Evolutionary conservation across 2,113 vertebrate genomes (phyloP), one percentile per base, ranked within the genome.

Genomic region (Saccopteryx bilineata): DNA sequence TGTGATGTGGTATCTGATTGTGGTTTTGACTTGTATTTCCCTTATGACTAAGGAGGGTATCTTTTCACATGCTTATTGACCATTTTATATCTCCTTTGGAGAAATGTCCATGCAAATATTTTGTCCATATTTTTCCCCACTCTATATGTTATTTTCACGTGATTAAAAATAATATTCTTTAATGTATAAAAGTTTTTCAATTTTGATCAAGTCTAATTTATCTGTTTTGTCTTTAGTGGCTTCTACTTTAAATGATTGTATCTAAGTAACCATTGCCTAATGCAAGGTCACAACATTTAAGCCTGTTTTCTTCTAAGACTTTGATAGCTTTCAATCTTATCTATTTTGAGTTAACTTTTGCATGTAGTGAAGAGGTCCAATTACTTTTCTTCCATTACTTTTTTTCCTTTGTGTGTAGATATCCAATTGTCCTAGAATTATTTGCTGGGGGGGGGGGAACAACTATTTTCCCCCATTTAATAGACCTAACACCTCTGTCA

Each of bases 41-140:
- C 18, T 79, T 54, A 71, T 52, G 14, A 84, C 24, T 63, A 61
- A 68, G 5, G 3, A 82, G 9, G 21, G 11, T 19, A 54, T 52
- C 10, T 75, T 96, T 61, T 75, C 18, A 54, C 26, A 14, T 63
- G 56, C 14, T 92, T 72, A 87, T 19, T 78, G 23, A 7, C 14
- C 58, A 91, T 79, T 82, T 94, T 82, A 48, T 28, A 63, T 63
- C 18, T 93, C 72, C 72, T 88, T 84, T 88, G 14, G 31, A 89
- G 50, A 88, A 72, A 66, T 66, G 71, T 21, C 15, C 39, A 18
- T 74, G 58, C 28, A 79, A 79, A 83, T n/a, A 31, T 18, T 82
- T 89, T 75, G 14, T 14, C 19, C 18, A 46, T 74, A 58, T 75
- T 94, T 94, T 76, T 33, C 60, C 50, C 15, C 69, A 60, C n/a